A percentile compares a stretch with the other conserved stretches of the same genome.
phyloP scores from a whole-genome alignment of 92 coral and sea anemone species.

The Pocillopora meandrina region DNA sequence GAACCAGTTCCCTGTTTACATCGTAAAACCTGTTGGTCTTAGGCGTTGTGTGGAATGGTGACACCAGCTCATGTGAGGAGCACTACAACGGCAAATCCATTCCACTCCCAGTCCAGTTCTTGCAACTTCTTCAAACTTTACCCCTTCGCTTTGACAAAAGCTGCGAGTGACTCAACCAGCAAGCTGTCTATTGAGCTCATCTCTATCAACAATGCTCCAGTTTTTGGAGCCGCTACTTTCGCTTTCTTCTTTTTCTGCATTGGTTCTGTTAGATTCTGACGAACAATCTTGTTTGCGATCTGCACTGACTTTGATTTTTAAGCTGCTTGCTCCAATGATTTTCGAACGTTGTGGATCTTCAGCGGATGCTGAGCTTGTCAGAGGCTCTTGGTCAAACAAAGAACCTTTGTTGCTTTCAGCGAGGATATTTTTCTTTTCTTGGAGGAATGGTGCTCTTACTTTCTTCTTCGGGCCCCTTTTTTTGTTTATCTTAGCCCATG shows the following conservation, averaged over 20 bases:
- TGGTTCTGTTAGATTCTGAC: not conserved
- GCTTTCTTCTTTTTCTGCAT: not conserved
- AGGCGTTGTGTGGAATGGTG: conserved; percentile 36
- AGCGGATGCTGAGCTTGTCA: not conserved
- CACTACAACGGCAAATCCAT: conserved; percentile 50
- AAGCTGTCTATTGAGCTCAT: not conserved
- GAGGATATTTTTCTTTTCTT: not conserved
- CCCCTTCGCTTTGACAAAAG: conserved; percentile 9
- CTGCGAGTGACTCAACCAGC: not conserved
- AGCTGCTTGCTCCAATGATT: not conserved
- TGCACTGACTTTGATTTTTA: no score
- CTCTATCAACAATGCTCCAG: conserved; percentile 12
- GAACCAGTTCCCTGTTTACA: conserved; percentile 32
- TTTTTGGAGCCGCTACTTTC: not conserved
- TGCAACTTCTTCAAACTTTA: conserved; percentile 23
- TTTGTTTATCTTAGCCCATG: no score
- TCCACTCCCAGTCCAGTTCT: conserved; percentile 51
- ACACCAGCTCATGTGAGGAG: conserved; percentile 27
- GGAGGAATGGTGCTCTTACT: not conserved
- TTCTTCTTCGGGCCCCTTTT: no score
- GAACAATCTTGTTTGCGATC: no score
- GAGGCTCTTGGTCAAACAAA: not conserved
- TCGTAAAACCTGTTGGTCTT: conserved; percentile 42
- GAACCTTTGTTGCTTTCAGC: conserved; percentile 8
- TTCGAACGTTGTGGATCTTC: not conserved